Percentiles rank a stretch among this genome's conserved stretches.
phyloP scores from a whole-genome alignment of 2,888 invertebrate species.

The Drosophila dives region DNA sequence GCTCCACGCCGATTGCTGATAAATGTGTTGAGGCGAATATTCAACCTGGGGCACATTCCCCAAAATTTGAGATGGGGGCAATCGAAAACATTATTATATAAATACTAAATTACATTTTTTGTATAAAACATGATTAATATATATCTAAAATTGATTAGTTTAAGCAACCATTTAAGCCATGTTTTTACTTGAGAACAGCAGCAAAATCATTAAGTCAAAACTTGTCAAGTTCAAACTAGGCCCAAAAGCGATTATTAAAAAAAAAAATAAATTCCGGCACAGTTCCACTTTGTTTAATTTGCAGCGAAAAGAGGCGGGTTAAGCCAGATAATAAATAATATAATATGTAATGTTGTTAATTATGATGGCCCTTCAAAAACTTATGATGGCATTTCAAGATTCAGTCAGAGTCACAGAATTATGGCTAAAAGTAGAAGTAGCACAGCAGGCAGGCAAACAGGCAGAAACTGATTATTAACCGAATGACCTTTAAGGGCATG shows the following conservation, averaged over 20 bases:
- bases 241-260: background rate
- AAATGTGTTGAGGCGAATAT: constrained; percentile 53
- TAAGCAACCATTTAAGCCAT: background rate
- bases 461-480: constrained; percentile 14
- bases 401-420: background rate
- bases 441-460: constrained; percentile 4
- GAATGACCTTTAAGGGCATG: constrained; percentile 56
- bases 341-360: constrained; percentile 61
- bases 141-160: background rate
- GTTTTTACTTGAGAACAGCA: background rate
- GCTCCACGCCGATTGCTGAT: constrained; percentile 63
- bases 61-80: background rate
- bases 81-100: background rate
- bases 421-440: background rate
- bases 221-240: constrained; percentile 20
- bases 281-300: constrained; percentile 26
- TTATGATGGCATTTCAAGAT: constrained; percentile 47
- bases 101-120: background rate
- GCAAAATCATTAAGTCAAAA: constrained; percentile 24
- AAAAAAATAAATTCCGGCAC: constrained; percentile 5
- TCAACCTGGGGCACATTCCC: constrained; percentile 1
- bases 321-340: constrained; percentile 26
- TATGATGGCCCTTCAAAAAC: constrained; percentile 74
- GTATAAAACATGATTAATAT: background rate
- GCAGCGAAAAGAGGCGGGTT: constrained; percentile 21